Evolutionary conservation across 1,140 invertebrate genomes (phyloP).

Genomic region (Platorchestia sp.): DNA sequence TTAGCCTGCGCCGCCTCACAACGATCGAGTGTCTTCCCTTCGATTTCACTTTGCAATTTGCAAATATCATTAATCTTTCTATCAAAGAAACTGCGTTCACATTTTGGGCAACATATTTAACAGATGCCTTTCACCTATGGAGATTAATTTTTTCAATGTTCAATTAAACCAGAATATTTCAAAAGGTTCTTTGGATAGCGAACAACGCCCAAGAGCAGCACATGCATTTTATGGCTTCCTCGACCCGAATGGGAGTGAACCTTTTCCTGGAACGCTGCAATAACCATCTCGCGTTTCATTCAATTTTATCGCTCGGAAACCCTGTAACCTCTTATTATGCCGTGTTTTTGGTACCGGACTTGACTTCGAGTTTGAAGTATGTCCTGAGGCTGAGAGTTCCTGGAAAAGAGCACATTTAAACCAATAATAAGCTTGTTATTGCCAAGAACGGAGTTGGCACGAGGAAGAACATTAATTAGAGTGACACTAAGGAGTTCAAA

Average conservation of each 20-base stretch:
- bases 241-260: slow-evolving; percentile 25
- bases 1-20: background rate
- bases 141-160: background rate
- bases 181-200: slow-evolving; percentile 16
- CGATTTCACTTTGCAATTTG: background rate
- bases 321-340: background rate
- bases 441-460: background rate
- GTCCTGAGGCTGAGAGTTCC: background rate
- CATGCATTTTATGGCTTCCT: background rate
- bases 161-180: slow-evolving; percentile 20
- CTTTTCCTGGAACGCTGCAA: background rate
- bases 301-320: background rate
- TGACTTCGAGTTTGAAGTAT: background rate
- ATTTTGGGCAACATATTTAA: background rate
- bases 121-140: background rate
- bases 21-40: background rate
- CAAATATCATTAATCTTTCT: background rate
- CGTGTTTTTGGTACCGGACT: background rate
- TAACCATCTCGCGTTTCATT: background rate
- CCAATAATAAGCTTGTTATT: slow-evolving; percentile 49
- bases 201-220: background rate
- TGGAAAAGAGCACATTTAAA: slow-evolving; percentile 9
- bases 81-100: background rate
- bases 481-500: slow-evolving; percentile 48
- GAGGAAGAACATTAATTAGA: slow-evolving; percentile 25